Base-by-base conservation (phyloP, 2,888 invertebrate species). In the Chydorus sphaericus region DNA sequence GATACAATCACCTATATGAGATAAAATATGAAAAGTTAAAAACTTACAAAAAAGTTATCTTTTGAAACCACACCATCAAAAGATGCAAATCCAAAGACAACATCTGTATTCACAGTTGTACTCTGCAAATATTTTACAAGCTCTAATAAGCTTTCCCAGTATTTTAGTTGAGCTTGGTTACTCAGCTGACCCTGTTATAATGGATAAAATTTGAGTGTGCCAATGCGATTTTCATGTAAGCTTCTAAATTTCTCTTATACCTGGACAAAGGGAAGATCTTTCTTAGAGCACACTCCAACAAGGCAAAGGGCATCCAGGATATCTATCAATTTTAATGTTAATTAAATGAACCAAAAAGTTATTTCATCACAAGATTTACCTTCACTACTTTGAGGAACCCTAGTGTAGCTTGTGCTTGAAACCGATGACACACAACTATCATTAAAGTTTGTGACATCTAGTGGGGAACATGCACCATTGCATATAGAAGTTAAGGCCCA, bases 41-140 rank as follows among this genome's bases (percentile, higher is more conserved):
- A 11, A 11, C n/a, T 53, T 53, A 53, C 53, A 20, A 53, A 38
- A n/a, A 53, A 53, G 18, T 53, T 53, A 14, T 37, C 53, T 8
- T 18, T 16, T 3, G 38, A 53, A 7, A 38, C 38, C 5, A 38
- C 28, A 16, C 38, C 36, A 8, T 18, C 26, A 2, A 53, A 16
- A 14, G 16, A 26, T 16, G 26, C 37, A 10, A 8, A 6, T 8
- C 36, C 53, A 53, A 28, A n/a, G 4, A 18, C 37, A 28, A 28
- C n/a, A 37, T 26, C 28, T 44, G 38, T 28, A n/a, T 37, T 53
- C 8, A 33, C 16, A 37, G 23, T 7, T 23, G 53, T 37, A 26
- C 29, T 38, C 23, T 20, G 4, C 20, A 53, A 8, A n/a, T 31
- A 5, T 38, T 53, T 14, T 23, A 53, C 18, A 0, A 38, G 16